Base-by-base conservation (phyloP, 2,113 vertebrate genomes). In the Agelaius phoeniceus region DNA sequence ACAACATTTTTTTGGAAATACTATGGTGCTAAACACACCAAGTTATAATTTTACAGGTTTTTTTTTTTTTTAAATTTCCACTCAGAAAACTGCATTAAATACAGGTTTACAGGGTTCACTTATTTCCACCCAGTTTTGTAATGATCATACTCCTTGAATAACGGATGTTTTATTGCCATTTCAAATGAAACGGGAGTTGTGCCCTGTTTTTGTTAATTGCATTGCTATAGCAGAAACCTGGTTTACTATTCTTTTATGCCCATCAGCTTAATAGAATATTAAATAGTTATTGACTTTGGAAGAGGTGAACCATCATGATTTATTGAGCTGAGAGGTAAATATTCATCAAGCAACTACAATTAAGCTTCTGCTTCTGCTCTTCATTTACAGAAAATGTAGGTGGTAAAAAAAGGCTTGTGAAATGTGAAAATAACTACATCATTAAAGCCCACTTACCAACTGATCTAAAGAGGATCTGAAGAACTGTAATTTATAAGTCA, bases 211-310 rank as follows among this genome's bases (percentile, higher is more conserved):
- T 10, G 10, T 74, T 93, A 93, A 94, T 96, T 94, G 66, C 9
- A 0, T 33, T 90, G 71, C 67, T 89, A 12, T 55, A 79, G 51
- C 39, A 74, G 75, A 79, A 94, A 71, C 35, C 69, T 66, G 41
- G 26, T 79, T 91, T 89, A 78, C 84, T 87, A 63, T 92, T 94
- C 78, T 75, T 96, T 96, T 75, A 95, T 72, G 52, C 63, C 63
- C 72, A 94, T 83, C 55, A 62, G n/a, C 72, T 88, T 95, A 96
- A 96, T 86, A 85, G 84, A 96, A 96, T 95, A 95, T 96, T 93
- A 96, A 96, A 91, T 69, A 91, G 89, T 80, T 95, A 95, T 80
- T 96, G 96, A 94, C 75, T 96, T 94, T 88, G 35, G 67, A 95
- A 95, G 75, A 93, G 84, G 78, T 90, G 93, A 96, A 76, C 74